Evolutionary conservation across 2,797 vertebrate species (phyloP), one percentile per base, ranked within the genome.

Genomic region (Coregonus ussuriensis): DNA sequence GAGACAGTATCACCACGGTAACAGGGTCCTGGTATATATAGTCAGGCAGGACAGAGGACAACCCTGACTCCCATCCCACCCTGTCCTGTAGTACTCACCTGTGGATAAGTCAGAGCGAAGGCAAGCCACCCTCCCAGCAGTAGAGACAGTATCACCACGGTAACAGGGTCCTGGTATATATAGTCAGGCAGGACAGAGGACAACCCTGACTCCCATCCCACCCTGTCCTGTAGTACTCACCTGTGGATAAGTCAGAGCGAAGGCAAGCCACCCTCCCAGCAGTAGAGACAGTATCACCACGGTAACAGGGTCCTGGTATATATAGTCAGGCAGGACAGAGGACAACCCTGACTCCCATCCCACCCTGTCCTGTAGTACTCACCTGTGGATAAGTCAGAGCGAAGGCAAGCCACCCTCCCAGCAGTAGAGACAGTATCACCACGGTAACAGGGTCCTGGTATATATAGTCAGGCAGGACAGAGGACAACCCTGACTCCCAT

Each of bases 111-210:
- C 81, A 95, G 35, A 35, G 86, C 84, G 85, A 95, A 89, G 71
- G 96, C 92, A 72, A 98, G 59, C 87, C 96, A 97, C 2, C 95
- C 96, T 0, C 95, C 97, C 70, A 98, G 89, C 81, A 99, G 90
- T 33, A 96, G 80, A 0, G 96, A 95, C 77, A 96, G 84, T 0
- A 95, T 47, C 0, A 87, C 89, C 29, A 94, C 88, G 15, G 91
- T 89, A 81, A 95, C 51, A 2, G 93, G 86, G 84, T 98, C 95
- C 90, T 94, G 93, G 72, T 85, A 90, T 66, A 94, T 70, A 0
- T 91, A 87, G 5, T 92, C 88, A 0, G 93, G 94, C 79, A 92
- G 76, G 62, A 89, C 79, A 0, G 90, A 14, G n/a, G 83, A 80
- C 11, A 33, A 33, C 31, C 31, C 31, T 33, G 31, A 33, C 31